These are phyloP conservation scores for Napeogenes sylphis DNA, from an alignment of 2,888 invertebrate genomes.

Conservation along the genomic window DNA sequence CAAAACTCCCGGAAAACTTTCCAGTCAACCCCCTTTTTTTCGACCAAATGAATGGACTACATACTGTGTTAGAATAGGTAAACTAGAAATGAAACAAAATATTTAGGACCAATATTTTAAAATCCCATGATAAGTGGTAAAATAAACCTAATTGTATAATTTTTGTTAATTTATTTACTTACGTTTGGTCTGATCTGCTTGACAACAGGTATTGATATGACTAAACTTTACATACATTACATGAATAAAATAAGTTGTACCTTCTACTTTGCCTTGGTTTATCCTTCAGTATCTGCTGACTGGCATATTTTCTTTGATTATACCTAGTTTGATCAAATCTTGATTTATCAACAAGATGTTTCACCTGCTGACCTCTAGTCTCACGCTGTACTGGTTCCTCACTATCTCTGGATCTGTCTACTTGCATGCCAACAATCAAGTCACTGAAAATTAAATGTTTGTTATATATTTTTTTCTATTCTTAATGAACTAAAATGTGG, in stretches of 20 bases:
- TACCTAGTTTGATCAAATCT: constrained; percentile 44
- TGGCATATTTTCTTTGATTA: constrained; percentile 37
- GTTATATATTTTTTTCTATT: neutral
- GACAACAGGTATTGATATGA: too few relatives aligned
- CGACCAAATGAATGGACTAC: too few relatives aligned
- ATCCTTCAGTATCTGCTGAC: constrained; percentile 17
- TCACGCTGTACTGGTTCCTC: constrained; percentile 43
- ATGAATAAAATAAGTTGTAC: neutral
- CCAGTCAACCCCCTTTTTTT: too few relatives aligned
- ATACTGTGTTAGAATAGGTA: too few relatives aligned
- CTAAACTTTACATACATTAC: neutral
- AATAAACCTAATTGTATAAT: constrained; percentile 9
- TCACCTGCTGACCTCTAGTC: constrained; percentile 76
- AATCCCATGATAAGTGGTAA: too few relatives aligned
- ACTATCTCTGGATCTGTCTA: constrained; percentile 77
- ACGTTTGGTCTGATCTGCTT: too few relatives aligned
- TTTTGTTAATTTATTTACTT: neutral
- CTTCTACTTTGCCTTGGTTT: constrained; percentile 14
- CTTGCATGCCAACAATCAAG: constrained; percentile 86
- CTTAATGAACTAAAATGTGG: neutral
- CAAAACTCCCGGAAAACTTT: too few relatives aligned
- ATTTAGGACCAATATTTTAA: too few relatives aligned
- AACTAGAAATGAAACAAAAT: too few relatives aligned
- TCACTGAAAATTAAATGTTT: constrained; percentile 74
- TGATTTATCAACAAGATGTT: constrained; percentile 61